A percentile compares a stretch with the other conserved stretches of the same genome.
These are phyloP conservation scores for Seriola quinqueradiata DNA, from an alignment of 2,113 vertebrate species.

Conservation along the genomic window DNA sequence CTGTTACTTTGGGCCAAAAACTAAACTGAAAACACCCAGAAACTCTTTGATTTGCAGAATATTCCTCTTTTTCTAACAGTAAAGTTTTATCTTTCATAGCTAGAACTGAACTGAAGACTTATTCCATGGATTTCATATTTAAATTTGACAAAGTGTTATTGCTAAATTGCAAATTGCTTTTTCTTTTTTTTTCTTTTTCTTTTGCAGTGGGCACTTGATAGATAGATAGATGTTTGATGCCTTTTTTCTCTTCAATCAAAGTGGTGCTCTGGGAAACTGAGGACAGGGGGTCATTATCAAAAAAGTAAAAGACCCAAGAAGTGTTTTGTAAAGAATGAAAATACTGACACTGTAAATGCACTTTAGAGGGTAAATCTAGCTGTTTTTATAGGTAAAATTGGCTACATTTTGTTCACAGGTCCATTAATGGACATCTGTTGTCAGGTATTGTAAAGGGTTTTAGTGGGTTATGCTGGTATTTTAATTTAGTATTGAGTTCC, in stretches of 20 bases:
- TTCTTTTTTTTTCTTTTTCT: slow-evolving; percentile 22
- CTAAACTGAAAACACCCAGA: slow-evolving; percentile 16
- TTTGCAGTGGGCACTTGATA: slow-evolving; percentile 66
- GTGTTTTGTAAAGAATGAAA: slow-evolving; percentile 78
- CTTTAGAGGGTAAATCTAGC: slow-evolving; percentile 84
- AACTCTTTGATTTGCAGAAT: slow-evolving; percentile 35
- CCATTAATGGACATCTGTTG: slow-evolving; percentile 50
- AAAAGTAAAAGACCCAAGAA: slow-evolving; percentile 45
- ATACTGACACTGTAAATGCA: slow-evolving; percentile 88
- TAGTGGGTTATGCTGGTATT: slow-evolving; percentile 72
- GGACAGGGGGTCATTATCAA: slow-evolving; percentile 38
- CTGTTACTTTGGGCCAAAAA: slow-evolving; percentile 33
- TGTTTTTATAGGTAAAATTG: slow-evolving; percentile 73
- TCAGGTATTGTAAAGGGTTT: slow-evolving; percentile 77
- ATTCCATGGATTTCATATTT: slow-evolving; percentile 36
- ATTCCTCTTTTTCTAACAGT: slow-evolving; percentile 27
- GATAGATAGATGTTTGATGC: slow-evolving; percentile 67
- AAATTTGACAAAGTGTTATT: slow-evolving; percentile 54
- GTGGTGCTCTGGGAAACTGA: slow-evolving; percentile 66
- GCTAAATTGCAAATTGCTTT: slow-evolving; percentile 17
- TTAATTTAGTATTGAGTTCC: slow-evolving; percentile 71
- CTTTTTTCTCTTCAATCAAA: slow-evolving; percentile 78
- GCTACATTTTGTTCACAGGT: slow-evolving; percentile 67
- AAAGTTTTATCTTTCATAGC: slow-evolving; percentile 12
- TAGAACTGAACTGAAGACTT: slow-evolving; percentile 34